Evolutionary conservation across 30 jellyfish, hydroid and myxozoan genomes (phyloP).

Genomic region (Chrysaora quinquecirrha): DNA sequence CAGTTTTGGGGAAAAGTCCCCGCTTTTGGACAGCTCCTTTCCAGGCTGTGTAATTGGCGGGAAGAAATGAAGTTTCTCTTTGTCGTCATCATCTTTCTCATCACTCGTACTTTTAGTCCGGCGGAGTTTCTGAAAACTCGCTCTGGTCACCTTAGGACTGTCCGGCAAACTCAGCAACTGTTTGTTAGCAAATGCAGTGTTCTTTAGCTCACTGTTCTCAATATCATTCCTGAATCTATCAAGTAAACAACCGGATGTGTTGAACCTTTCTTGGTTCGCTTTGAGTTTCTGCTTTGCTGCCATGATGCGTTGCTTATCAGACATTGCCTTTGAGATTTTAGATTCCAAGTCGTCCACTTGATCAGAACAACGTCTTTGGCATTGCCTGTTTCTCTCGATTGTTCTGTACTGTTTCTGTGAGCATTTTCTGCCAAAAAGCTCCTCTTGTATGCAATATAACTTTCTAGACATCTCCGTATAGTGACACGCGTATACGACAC

Average conservation of each 20-base stretch:
- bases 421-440: conserved; percentile 4
- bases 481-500: too few species aligned
- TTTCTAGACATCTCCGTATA: conserved; percentile 35
- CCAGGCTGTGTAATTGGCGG: not conserved
- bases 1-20: not conserved
- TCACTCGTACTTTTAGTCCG: not conserved
- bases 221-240: not conserved
- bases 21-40: not conserved
- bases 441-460: not conserved
- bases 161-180: not conserved
- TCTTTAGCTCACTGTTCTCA: too few species aligned
- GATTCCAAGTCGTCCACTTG: not conserved
- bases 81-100: not conserved
- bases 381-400: conserved; percentile 27
- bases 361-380: conserved; percentile 3
- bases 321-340: conserved; percentile 1
- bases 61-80: not conserved
- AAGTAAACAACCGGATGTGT: conserved; percentile 7
- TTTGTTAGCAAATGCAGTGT: too few species aligned
- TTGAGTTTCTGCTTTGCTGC: conserved; percentile 26
- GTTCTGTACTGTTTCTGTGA: not conserved
- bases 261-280: not conserved
- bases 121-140: too few species aligned
- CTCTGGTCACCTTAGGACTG: not conserved
- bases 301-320: conserved; percentile 1